Evolutionary conservation across 2,113 vertebrate genomes (phyloP).

Genomic region (Platysteira castanea): DNA sequence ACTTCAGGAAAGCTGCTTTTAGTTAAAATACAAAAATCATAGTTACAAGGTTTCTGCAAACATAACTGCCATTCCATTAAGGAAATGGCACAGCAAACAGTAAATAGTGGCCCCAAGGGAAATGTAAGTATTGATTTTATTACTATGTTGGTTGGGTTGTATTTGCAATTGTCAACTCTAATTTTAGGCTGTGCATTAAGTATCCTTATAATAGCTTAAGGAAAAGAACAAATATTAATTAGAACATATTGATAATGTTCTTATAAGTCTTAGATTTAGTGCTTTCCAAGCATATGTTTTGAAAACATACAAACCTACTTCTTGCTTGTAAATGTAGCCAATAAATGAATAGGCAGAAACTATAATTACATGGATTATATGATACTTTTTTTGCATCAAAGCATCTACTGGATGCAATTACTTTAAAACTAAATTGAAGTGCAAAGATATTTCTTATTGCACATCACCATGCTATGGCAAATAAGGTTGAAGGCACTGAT

Average conservation of each 20-base stretch:
- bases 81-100: conserved; percentile 83
- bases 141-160: conserved; percentile 80
- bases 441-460: not conserved
- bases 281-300: conserved; percentile 20
- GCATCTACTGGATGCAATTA: not conserved
- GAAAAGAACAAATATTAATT: conserved; percentile 77
- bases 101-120: conserved; percentile 82
- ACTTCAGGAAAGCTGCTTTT: conserved; percentile 79
- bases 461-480: not conserved
- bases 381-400: not conserved
- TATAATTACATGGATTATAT: conserved; percentile 45
- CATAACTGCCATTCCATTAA: conserved; percentile 84
- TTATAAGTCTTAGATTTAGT: conserved; percentile 56
- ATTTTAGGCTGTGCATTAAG: conserved; percentile 82
- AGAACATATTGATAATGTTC: conserved; percentile 73
- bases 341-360: conserved; percentile 38
- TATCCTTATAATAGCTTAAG: conserved; percentile 74
- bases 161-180: conserved; percentile 86
- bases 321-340: not conserved
- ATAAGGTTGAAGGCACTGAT: not conserved
- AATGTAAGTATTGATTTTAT: conserved; percentile 87
- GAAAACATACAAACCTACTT: conserved; percentile 26
- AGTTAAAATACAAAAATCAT: conserved; percentile 83
- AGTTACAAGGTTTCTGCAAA: conserved; percentile 82
- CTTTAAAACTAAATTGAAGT: not conserved